Evolutionary conservation across 2,113 vertebrate genomes (phyloP), one percentile per base, ranked within the genome.

Genomic region (Cryptomyrus ogoouensis): DNA sequence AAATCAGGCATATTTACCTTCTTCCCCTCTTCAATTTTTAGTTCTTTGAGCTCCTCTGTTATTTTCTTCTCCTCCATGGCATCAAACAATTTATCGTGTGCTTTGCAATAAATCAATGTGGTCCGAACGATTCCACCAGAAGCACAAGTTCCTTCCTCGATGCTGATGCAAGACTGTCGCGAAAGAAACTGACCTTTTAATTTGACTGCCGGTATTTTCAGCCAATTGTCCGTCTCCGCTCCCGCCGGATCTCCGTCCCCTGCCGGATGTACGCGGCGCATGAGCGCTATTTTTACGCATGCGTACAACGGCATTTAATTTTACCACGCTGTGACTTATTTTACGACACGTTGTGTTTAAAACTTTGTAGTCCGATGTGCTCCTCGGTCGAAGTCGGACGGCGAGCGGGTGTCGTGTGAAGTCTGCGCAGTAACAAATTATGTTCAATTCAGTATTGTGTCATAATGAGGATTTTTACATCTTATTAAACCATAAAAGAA

Each of bases 41-140:
- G 10, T 42, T 93, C 93, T 86, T 94, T 95, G 95, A 96, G 94
- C 84, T 96, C 94, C 47, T 95, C 94, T 80, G 89, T 92, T 12
- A 96, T 91, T 15, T 91, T 62, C 9, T 94, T 92, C 35, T 93
- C 94, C 7, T 95, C 91, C 96, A 96, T 3, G n/a, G 77, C 31
- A 46, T 70, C 44, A 7, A 53, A 12, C 12, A 87, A 35, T 77
- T 7, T 46, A 87, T 31, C 31, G 3, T 1, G 1, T 42, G 9
- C 31, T 58, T 50, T 27, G 86, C 10, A 70, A 70, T 3, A 70
- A 35, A 19, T n/a, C 83, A 19, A 56, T 58, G 21, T 74, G 2
- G 7, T 12, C 7, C 12, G 49, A 47, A 12, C 9, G 42, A 31
- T 31, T 19, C 7, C 13, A 44, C 83, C 50, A 31, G 50, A 35